Percentiles rank a stretch among this genome's conserved stretches.
Conservation (phyloP, 2,888 invertebrate genomes). For the Eumacrocentrus americanus region DNA sequence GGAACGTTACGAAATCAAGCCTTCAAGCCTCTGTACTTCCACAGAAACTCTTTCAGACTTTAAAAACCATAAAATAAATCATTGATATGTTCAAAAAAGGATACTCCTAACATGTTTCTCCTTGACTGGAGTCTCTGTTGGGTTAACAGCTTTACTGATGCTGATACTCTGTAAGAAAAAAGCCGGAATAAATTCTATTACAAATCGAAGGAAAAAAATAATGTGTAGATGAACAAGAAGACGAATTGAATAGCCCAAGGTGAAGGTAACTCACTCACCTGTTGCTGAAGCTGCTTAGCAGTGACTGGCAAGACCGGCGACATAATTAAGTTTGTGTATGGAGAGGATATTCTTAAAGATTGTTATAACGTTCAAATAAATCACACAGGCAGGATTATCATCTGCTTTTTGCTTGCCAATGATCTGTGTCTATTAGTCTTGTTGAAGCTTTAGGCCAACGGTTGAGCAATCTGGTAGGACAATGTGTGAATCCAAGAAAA, state of each 20-base stretch:
- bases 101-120: constrained; percentile 95
- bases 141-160: constrained; percentile 92
- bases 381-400: constrained; percentile 1
- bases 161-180: constrained; percentile 74
- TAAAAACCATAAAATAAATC: neutral
- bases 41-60: neutral
- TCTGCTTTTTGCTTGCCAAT: neutral
- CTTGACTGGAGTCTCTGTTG: constrained; percentile 91
- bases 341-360: constrained; percentile 16
- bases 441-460: neutral
- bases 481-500: neutral
- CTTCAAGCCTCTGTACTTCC: neutral
- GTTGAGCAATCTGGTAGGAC: neutral
- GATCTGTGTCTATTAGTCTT: neutral
- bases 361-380: constrained; percentile 15
- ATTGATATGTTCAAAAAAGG: constrained; percentile 51
- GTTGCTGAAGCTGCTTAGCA: constrained; percentile 67
- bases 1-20: neutral
- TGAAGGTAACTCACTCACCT: constrained; percentile 61
- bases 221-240: neutral
- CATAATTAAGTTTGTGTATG: constrained; percentile 41
- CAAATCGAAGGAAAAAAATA: neutral
- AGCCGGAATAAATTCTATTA: too few relatives aligned
- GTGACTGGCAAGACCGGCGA: constrained; percentile 55
- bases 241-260: neutral